Evolutionary conservation across 2,797 vertebrate genomes (phyloP), one percentile per base, ranked within the genome.

Genomic region (Cryptoblepharus egeriae): DNA sequence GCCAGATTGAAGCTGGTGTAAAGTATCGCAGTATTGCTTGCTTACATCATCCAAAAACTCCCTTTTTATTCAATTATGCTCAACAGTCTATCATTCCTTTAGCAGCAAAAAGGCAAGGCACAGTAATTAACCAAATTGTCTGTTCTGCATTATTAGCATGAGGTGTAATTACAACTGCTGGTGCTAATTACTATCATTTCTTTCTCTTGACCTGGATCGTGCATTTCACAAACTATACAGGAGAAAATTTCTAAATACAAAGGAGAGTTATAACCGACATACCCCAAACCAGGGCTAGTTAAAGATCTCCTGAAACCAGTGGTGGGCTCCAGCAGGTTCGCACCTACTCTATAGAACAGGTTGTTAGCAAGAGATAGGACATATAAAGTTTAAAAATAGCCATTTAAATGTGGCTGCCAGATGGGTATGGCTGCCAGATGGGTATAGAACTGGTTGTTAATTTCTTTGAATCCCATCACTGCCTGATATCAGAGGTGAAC

Each of bases 151-250:
- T 79, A 49, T 79, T 84, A 89, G 75, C 57, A 73, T 52, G 79
- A 76, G 74, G 68, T 52, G 80, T 82, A 88, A 87, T 88, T 90
- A 85, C 79, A 88, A 64, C 78, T 79, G 49, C 71, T 73, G 65
- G 26, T 78, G 61, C 84, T 88, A 89, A 87, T 85, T 89, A 88
- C 78, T 49, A 83, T 58, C n/a, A 84, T 72, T 83, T 42, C 49
- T 70, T 69, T 6, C 0, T 0, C 55, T 78, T 24, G 32, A 49
- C 64, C 76, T 89, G 81, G 80, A 85, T 84, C 80, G 39, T 73
- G 65, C 49, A 78, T 83, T 65, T 28, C 30, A 45, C 75, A n/a
- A 74, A 60, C 61, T 28, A 77, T 81, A 60, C 61, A 22, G 24
- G 9, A 52, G 49, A 82, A 1, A 49, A 11, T 5, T 69, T 85